Evolutionary conservation across 2,888 invertebrate species (phyloP), one percentile per base, ranked within the genome.

Genomic region (Eutolmus rufibarbis): DNA sequence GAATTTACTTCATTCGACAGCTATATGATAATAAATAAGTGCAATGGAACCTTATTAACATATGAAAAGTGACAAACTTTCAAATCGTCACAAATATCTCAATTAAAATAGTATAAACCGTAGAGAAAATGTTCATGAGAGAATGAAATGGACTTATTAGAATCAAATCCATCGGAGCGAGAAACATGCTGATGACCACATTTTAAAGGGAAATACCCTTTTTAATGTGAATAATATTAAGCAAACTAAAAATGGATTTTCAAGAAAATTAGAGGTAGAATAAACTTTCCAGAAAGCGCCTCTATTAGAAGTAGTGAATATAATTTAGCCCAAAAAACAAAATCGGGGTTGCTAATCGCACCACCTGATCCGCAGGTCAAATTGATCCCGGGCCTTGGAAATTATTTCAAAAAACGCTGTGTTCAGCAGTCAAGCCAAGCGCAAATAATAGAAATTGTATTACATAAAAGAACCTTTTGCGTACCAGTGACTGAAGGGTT

Each of bases 391-490:
- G 57, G 23, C 57, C 28, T 12, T 23, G 9, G 19, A 23, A 23
- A 23, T 12, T 1, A 57, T 57, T 56, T 23, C 23, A 0, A 7
- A 7, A 23, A 66, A 23, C 12, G 28, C 28, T 40, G 12, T 1
- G 12, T 1, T 28, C 66, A 66, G 66, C 66, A 66, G 23, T 12
- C 2, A 23, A n/a, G 19, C 66, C 23, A 76, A 76, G 16, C 23
- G 34, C 14, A 37, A 76, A 12, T 8, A 14, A 19, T 43, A 43
- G 14, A 43, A 12, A 78, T 78, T 78, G 78, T 12, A 46, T 79
- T 79, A 79, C 51, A 79, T 79, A 79, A 79, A 79, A 51, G 28
- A 79, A 23, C 79, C 79, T 28, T 79, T 51, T 79, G 79, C 79
- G 51, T 79, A 79, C 79, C 51, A 28, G 23, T 79, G 28, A 28